Base-by-base conservation (phyloP, 2,113 vertebrate species). In the Nasalis larvatus region DNA sequence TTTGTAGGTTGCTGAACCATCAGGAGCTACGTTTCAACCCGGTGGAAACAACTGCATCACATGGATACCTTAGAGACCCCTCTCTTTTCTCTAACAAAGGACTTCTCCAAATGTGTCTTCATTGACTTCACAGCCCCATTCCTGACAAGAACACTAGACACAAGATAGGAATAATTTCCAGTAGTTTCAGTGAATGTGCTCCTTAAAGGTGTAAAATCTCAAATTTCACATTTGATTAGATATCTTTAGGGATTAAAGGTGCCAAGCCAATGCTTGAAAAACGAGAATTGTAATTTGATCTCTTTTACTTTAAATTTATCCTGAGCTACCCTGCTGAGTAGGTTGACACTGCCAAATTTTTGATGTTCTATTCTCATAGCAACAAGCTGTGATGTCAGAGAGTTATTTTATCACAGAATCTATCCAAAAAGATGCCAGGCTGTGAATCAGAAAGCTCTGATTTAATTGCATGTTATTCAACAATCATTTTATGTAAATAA, bases 391-490 rank as follows among this genome's bases (percentile, higher is more conserved):
- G 90, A 96, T 95, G 58, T 97, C 76, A 95, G 76, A 84, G 40
- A 86, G n/a, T 90, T 92, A 94, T 96, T 97, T 96, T 89, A 52
- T 83, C 68, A 89, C 37, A 96, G 30, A 94, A 66, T 84, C 56
- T 56, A 45, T n/a, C 68, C 86, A 37, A 84, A 80, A 86, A 97
- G 96, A 99, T 99, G n/a, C 12, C 71, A 94, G 54, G 71, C 80
- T 96, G n/a, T 92, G 78, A 95, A 92, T 30, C 83, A 91, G 86
- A 94, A 93, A 93, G 49, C 35, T 94, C 69, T 94, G 83, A 66
- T 85, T 97, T 95, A 86, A 94, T 71, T 91, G 73, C 3, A 45
- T 86, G 47, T 89, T 94, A 93, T 82, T 95, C 54, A 86, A 58
- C 63, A 90, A 81, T 76, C 69, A 83, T 83, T 92, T 83, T 49